Evolutionary conservation across 2,888 invertebrate genomes (phyloP), one percentile per base, ranked within the genome.

Genomic region (Scaptomyza cyrtandrae): DNA sequence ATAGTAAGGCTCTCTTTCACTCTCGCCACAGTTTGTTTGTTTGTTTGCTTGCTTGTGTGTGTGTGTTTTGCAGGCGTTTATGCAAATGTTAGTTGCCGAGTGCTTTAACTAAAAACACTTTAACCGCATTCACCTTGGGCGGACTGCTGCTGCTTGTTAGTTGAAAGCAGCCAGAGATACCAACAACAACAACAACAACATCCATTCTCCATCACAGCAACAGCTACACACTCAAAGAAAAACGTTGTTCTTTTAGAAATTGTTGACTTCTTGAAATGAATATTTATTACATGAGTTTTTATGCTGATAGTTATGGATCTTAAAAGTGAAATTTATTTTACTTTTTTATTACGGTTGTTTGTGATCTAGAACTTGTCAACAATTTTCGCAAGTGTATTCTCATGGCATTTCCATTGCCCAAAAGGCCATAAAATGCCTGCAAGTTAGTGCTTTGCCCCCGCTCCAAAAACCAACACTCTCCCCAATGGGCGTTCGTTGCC

Each of bases 101-200:
- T 76, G 87, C 87, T 82, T 88, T 84, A 88, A 80, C 87, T 80
- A 69, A 88, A 83, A 84, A 87, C 89, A 88, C 89, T 84, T 89
- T 89, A 87, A 88, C 83, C 83, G 64, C 89, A 84, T 88, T 84
- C 83, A 84, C 83, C 83, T 88, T 84, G 89, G 87, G 78, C 89
- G 58, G 19, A 6, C n/a, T 13, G 14, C 39, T 39, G 62, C 70
- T 83, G 83, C 87, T 85, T 78, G 89, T 89, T 83, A 89, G 89
- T 86, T 88, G 87, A 83, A 75, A 71, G 71, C 87, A 82, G 81
- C 66, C 69, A 53, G 74, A 80, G 75, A 77, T 68, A 77, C 68
- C 55, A 48, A 37, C 60, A 45, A 27, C 48, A 48, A 13, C 29
- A 46, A 9, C 14, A 48, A 48, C 31, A 16, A 3, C 39, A 63